Evolutionary conservation across 2,888 invertebrate species (phyloP).

Genomic region (Tiliacea citrago): DNA sequence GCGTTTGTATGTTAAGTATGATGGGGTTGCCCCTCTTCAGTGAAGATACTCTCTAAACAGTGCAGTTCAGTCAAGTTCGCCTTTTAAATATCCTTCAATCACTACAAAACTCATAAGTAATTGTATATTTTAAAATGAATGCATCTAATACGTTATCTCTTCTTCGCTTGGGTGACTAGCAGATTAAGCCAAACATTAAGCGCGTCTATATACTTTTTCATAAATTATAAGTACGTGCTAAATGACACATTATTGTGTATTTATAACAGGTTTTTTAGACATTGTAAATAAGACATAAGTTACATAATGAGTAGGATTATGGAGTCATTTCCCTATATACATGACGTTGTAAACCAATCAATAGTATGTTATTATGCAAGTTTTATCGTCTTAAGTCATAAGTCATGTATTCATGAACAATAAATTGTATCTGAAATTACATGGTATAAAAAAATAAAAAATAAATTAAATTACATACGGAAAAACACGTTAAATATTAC

Average conservation of each 20-base stretch:
- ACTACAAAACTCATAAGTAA: not conserved
- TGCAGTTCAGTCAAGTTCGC: not conserved
- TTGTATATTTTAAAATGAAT: not conserved
- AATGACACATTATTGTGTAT: not conserved
- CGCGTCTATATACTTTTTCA: not conserved
- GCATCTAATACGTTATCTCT: not conserved
- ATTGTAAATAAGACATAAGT: not conserved
- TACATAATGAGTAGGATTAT: slow-evolving; percentile 6
- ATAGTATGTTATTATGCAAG: not conserved
- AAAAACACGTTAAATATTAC: too few relatives aligned
- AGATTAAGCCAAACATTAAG: not conserved
- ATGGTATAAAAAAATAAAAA: too few relatives aligned
- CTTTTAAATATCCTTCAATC: not conserved
- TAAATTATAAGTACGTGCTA: slow-evolving; percentile 11
- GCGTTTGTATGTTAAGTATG: too few relatives aligned
- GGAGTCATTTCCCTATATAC: slow-evolving; percentile 10
- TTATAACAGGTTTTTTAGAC: not conserved
- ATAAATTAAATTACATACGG: too few relatives aligned
- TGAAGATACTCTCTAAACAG: not conserved
- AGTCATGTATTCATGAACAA: too few relatives aligned
- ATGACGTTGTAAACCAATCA: slow-evolving; percentile 36
- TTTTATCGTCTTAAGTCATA: slow-evolving; percentile 6
- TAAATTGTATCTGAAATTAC: too few relatives aligned
- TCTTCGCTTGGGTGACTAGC: too few relatives aligned
- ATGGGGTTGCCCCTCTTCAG: not conserved